Base-by-base conservation (phyloP, 37 sponge, comb jelly and placozoan genomes). In the Theonella swinhoei region DNA sequence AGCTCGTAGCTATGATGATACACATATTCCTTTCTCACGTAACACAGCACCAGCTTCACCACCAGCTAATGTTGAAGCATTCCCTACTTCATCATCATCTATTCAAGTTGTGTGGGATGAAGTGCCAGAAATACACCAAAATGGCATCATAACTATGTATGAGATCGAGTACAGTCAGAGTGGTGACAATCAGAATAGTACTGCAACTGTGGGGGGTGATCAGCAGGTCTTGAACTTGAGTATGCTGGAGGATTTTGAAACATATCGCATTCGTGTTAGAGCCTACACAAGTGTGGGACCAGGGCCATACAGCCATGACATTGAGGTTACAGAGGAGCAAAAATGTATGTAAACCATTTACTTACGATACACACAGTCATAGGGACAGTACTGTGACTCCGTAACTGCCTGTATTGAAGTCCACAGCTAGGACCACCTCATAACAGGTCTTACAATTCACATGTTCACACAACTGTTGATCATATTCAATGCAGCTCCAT, bases 261-360 rank as follows among this genome's bases (percentile, higher is more conserved):
- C 17, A 28, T 86, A 86, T 72, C 70, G 40, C 24, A 86, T 86
- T 39, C 24, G 61, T 38, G 79, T 86, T 1, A 72, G 73, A 59
- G 87, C 80, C 31, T 59, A 31, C 54, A 86, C 87, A 20, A 28
- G 2, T 1, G 73, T 72, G 24, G 87, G 87, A 22, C 35, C 64
- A 28, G 87, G 87, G 2, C 73, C 73, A 1, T 38, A 73, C 32
- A 86, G 79, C 33, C 39, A 39, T 61, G 65, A 72, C 9, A 47
- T 17, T 7, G 31, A 40, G 3, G 31, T 37, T 30, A 72, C 7
- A 47, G 11, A 7, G 14, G 11, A 47, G 14, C 54, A 47, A 47
- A 47, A 47, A 17, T 7, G 54, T 47, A 47, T 47, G 54, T n/a
- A n/a, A n/a, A n/a, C n/a, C n/a, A n/a, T 17, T 47, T 47, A 47